Conservation (phyloP, 2,113 vertebrate species). For the Erythrocercus mccallii region DNA sequence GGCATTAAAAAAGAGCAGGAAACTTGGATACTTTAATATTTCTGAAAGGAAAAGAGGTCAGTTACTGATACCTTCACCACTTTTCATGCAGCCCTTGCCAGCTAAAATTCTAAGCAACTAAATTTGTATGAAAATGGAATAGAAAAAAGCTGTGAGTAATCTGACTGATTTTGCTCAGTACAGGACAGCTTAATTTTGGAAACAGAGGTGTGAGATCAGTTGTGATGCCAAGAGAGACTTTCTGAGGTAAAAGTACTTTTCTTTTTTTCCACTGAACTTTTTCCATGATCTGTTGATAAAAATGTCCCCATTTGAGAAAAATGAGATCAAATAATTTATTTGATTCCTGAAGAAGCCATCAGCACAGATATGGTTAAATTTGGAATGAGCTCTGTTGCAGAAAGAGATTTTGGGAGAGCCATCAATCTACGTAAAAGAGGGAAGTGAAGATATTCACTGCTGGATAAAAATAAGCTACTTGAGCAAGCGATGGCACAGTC, state of each 20-base stretch:
- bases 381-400: background rate
- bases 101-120: background rate
- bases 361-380: background rate
- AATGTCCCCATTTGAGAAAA: background rate
- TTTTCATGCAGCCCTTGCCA: background rate
- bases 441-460: constrained; percentile 59
- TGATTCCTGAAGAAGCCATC: background rate
- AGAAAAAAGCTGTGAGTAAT: background rate
- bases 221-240: background rate
- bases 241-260: background rate
- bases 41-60: background rate
- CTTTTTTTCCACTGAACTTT: background rate
- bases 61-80: background rate
- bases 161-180: background rate
- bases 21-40: background rate
- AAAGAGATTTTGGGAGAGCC: background rate
- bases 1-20: background rate
- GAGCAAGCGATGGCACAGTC: constrained; percentile 60
- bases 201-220: background rate
- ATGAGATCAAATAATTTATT: background rate
- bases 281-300: background rate
- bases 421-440: constrained; percentile 43
- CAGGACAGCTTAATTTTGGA: background rate
- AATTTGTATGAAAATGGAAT: background rate
- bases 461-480: constrained; percentile 66